These are phyloP conservation scores for Thyatira batis DNA, from an alignment of 2,888 invertebrate species.

Conservation along the genomic window DNA sequence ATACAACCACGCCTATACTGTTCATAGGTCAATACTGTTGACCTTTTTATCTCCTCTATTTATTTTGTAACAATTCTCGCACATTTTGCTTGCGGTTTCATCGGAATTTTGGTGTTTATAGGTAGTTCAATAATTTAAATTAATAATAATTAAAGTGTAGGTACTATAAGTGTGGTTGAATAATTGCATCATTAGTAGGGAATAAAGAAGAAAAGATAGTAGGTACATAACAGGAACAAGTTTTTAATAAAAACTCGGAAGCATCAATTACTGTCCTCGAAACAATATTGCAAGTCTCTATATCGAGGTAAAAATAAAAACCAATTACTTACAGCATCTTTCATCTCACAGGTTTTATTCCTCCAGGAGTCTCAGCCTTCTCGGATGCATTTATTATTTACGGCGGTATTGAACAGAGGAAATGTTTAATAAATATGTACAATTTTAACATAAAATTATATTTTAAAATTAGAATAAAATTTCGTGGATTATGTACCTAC, in stretches of 20 bases:
- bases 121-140: neutral
- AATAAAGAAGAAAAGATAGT: too few species aligned
- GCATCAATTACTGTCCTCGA: neutral
- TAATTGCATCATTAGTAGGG: too few species aligned
- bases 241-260: neutral
- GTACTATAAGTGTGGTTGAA: too few species aligned
- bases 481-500: too few species aligned
- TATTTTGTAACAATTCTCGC: neutral
- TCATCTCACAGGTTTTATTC: neutral
- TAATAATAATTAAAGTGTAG: too few species aligned
- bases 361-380: neutral
- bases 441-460: neutral
- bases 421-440: neutral
- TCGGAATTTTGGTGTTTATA: neutral
- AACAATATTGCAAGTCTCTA: neutral
- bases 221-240: too few species aligned
- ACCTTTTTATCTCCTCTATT: neutral
- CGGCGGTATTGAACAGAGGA: neutral
- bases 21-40: neutral
- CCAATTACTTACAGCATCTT: conserved; percentile 1
- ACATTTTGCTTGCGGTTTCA: neutral
- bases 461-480: too few species aligned
- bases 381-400: neutral
- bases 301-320: neutral
- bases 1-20: neutral